phyloP scores from a whole-genome alignment of 2,113 vertebrate species.

The Plectropomus leopardus region DNA sequence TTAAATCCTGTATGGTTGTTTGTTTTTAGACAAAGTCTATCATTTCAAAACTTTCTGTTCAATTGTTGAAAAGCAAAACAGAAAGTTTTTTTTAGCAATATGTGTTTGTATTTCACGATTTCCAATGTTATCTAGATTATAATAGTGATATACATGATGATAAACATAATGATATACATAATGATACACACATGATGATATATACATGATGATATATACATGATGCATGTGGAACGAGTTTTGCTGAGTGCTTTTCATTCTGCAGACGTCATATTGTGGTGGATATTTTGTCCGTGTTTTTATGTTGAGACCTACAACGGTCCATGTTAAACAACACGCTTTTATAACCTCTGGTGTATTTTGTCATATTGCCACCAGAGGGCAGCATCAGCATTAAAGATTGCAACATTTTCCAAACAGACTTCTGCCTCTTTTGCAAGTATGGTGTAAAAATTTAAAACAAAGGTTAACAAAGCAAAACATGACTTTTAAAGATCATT shows the following conservation, averaged over 20 bases:
- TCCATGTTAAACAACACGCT: not conserved
- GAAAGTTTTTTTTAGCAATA: not conserved
- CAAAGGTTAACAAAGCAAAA: not conserved
- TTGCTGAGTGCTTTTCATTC: not conserved
- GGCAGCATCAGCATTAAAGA: constrained; percentile 53
- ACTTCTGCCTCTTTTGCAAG: not conserved
- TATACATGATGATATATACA: not conserved
- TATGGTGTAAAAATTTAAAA: not conserved
- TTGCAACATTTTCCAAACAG: not conserved
- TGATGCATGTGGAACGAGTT: not conserved
- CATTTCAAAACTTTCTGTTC: not conserved
- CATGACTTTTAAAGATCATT: not conserved
- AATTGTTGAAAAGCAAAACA: no score
- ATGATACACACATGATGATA: not conserved
- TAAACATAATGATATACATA: not conserved
- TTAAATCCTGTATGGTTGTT: not conserved
- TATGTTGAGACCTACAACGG: not conserved
- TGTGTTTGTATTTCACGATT: not conserved
- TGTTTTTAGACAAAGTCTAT: constrained; percentile 1
- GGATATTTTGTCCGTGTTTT: not conserved
- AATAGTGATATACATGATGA: not conserved
- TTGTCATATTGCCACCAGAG: constrained; percentile 29
- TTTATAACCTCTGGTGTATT: constrained; percentile 15
- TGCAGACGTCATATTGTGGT: not conserved
- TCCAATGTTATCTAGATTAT: no score